Evolutionary conservation across 2,888 invertebrate genomes (phyloP).

Genomic region (Amblyteles armatorius): DNA sequence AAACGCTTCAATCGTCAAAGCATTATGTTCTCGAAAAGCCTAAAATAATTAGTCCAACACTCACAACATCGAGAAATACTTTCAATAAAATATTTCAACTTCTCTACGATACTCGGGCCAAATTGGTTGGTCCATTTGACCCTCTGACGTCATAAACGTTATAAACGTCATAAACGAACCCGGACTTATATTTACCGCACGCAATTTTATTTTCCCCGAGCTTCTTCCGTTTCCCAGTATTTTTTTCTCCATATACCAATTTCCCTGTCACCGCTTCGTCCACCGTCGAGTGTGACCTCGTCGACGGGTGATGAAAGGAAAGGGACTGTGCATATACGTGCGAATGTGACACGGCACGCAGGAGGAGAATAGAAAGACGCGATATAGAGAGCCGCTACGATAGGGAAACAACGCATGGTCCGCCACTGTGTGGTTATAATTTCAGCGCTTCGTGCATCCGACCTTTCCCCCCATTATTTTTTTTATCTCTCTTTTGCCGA

Average conservation of each 20-base stretch:
- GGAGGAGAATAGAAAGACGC: constrained; percentile 16
- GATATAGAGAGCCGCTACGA: constrained; percentile 22
- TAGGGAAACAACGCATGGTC: constrained; percentile 1
- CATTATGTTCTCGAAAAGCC: too few species aligned
- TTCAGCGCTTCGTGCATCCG: constrained; percentile 53
- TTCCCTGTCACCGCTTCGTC: constrained; percentile 53
- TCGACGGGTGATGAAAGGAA: constrained; percentile 35
- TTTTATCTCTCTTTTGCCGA: constrained; percentile 45
- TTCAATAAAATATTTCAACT: background rate
- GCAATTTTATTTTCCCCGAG: background rate
- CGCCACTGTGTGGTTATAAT: constrained; percentile 24
- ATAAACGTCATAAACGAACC: background rate
- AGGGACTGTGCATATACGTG: constrained; percentile 33
- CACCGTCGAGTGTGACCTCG: constrained; percentile 29
- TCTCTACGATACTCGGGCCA: background rate
- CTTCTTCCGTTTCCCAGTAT: background rate
- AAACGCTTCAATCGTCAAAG: too few species aligned
- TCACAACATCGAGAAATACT: background rate
- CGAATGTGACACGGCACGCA: constrained; percentile 49
- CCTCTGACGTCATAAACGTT: background rate
- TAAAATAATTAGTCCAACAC: background rate
- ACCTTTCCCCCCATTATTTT: constrained; percentile 54
- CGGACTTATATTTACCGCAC: background rate
- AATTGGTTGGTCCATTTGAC: background rate
- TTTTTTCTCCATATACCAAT: constrained; percentile 29